A percentile compares a stretch with the other conserved stretches of the same genome.
Evolutionary conservation across 2,113 vertebrate genomes (phyloP).

Genomic region (Gavia stellata): DNA sequence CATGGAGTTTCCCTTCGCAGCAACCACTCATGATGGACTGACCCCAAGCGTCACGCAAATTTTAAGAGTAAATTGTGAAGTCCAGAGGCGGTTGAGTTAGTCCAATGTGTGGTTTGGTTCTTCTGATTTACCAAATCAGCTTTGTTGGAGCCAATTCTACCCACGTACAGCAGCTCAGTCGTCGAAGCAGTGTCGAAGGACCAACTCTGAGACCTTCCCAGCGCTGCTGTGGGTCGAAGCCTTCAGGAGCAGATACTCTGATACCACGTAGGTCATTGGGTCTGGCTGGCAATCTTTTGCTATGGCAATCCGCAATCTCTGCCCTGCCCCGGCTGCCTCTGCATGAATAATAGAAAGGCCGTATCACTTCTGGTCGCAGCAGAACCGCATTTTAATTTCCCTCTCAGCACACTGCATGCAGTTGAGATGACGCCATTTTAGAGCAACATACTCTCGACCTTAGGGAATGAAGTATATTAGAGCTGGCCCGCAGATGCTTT

Average conservation of each 20-base stretch:
- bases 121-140: background rate
- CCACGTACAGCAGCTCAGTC: accelerated
- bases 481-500: background rate
- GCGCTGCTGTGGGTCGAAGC: accelerated
- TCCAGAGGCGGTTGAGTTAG: background rate
- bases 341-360: accelerated
- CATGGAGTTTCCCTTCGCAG: background rate
- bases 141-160: background rate
- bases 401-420: background rate
- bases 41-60: background rate
- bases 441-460: background rate
- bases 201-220: background rate
- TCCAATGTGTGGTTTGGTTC: background rate
- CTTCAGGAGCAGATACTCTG: background rate
- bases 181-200: background rate
- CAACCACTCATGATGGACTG: background rate
- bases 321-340: accelerated
- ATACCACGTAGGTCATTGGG: background rate
- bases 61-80: background rate
- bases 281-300: background rate
- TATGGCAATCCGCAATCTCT: accelerated
- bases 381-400: background rate
- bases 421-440: background rate
- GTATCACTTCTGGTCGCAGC: accelerated
- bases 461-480: background rate